Conservation (phyloP, 2,797 vertebrate species). For the Poecilia gillii region DNA sequence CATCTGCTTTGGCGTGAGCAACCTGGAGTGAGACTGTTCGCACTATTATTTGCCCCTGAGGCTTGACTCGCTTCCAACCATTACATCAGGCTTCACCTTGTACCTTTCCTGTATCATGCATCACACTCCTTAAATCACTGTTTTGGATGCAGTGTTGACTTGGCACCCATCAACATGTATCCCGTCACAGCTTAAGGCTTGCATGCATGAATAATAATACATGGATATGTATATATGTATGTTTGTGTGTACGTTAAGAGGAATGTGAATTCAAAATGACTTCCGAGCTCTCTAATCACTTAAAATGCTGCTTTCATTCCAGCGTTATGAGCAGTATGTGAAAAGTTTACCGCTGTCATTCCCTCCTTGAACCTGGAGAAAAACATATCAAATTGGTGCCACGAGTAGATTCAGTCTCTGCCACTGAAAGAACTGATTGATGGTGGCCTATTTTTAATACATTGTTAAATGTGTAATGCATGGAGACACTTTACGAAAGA, state of each 20-base stretch:
- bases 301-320: slow-evolving; percentile 55
- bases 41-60: slow-evolving; percentile 65
- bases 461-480: slow-evolving; percentile 84
- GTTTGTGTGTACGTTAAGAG: not conserved
- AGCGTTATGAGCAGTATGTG: slow-evolving; percentile 25
- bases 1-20: slow-evolving; percentile 78
- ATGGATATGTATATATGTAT: not conserved
- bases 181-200: slow-evolving; percentile 60
- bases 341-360: slow-evolving; percentile 45
- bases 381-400: slow-evolving; percentile 69
- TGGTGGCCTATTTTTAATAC: slow-evolving; percentile 83
- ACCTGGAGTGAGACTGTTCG: slow-evolving; percentile 69
- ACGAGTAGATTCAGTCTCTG: slow-evolving; percentile 69
- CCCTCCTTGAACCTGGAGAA: slow-evolving; percentile 51
- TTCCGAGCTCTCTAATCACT: slow-evolving; percentile 40
- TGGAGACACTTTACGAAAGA: slow-evolving; percentile 83
- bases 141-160: slow-evolving; percentile 64
- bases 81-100: slow-evolving; percentile 76
- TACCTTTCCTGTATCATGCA: slow-evolving; percentile 73
- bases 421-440: slow-evolving; percentile 80
- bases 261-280: slow-evolving; percentile 32
- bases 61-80: slow-evolving; percentile 72
- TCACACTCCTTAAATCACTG: slow-evolving; percentile 67
- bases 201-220: not conserved
- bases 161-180: slow-evolving; percentile 72